Percentiles rank a stretch among this genome's conserved stretches.
phyloP scores from a whole-genome alignment of 1,140 invertebrate genomes.

The Hylaeus anthracinus region DNA sequence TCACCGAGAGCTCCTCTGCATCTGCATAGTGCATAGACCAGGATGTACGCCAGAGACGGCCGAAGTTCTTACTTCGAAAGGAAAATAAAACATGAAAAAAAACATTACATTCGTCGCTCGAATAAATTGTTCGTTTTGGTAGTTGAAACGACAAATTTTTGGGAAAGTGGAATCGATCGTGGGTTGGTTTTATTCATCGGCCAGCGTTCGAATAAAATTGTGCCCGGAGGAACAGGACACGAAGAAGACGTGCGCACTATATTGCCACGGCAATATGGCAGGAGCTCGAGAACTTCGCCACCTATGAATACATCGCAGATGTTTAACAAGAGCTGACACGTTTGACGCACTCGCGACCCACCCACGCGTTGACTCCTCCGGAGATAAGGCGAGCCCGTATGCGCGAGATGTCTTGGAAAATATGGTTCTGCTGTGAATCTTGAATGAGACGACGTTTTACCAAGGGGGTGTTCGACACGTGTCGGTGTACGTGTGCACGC shows the following conservation, averaged over 20 bases:
- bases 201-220: constrained; percentile 7
- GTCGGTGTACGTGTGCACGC: too few species aligned
- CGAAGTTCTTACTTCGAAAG: too few species aligned
- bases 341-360: constrained; percentile 36
- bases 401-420: constrained; percentile 9
- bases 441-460: neutral
- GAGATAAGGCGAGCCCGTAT: constrained; percentile 12
- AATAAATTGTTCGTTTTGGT: too few species aligned
- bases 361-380: constrained; percentile 13
- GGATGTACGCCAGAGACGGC: too few species aligned
- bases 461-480: neutral
- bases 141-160: too few species aligned
- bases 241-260: neutral
- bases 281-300: constrained; percentile 44
- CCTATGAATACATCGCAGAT: constrained; percentile 59
- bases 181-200: too few species aligned
- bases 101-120: too few species aligned
- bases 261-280: constrained; percentile 38
- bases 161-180: too few species aligned
- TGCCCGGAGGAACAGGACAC: constrained; percentile 1
- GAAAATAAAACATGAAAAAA: too few species aligned
- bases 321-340: constrained; percentile 41
- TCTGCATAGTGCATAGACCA: neutral
- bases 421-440: constrained; percentile 7
- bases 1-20: neutral